A percentile compares a stretch with the other conserved stretches of the same genome.
Evolutionary conservation across 2,888 invertebrate genomes (phyloP).

Genomic region (Ormyrus labotus): DNA sequence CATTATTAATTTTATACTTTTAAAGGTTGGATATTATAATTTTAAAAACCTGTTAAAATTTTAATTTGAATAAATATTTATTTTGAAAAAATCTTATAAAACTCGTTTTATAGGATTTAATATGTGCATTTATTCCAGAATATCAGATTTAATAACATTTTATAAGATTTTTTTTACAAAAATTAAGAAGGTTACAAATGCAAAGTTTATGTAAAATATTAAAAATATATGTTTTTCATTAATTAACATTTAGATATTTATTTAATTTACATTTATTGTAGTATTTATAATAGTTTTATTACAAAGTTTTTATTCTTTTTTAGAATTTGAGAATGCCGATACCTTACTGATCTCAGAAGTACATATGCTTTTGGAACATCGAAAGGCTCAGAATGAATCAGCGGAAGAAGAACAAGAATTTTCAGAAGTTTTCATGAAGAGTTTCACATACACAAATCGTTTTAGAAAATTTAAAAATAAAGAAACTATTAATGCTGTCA

Average conservation of each 20-base stretch:
- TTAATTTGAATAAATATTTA: background rate
- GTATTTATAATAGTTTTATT: conserved; percentile 1
- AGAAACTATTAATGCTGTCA: conserved; percentile 96
- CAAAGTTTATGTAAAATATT: background rate
- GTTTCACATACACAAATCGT: conserved; percentile 95
- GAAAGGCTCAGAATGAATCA: conserved; percentile 98
- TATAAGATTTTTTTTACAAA: no score
- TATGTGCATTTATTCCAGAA: no score
- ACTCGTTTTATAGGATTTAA: no score
- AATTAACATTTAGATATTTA: no score
- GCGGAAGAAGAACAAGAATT: conserved; percentile 99
- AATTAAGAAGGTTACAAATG: background rate
- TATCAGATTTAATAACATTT: no score
- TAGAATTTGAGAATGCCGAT: conserved; percentile 99
- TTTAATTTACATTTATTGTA: background rate
- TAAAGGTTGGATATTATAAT: conserved; percentile 16
- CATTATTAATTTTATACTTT: conserved; percentile 14
- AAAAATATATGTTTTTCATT: background rate
- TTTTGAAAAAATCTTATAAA: background rate
- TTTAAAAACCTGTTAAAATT: background rate
- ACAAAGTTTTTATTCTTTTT: background rate
- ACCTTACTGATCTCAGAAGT: conserved; percentile 97
- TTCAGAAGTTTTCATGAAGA: conserved; percentile 99
- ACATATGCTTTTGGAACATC: conserved; percentile 96
- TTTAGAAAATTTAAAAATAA: conserved; percentile 99